Base-by-base conservation (phyloP, 2,797 vertebrate genomes). In the Cryptoblepharus egeriae region DNA sequence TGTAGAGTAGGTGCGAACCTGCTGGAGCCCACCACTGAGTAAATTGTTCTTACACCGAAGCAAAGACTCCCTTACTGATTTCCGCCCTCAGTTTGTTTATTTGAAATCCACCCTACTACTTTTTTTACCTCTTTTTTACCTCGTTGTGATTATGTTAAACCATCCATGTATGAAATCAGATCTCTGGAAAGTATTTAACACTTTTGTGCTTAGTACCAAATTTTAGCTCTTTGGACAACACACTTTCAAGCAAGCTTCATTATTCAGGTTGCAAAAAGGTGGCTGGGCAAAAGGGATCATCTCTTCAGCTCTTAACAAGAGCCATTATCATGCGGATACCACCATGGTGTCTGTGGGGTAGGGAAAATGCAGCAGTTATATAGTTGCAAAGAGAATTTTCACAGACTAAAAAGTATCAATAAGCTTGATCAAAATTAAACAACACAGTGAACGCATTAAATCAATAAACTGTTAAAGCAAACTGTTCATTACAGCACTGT, bases 351-450 rank as follows among this genome's bases (percentile, higher is more conserved):
- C 7, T 22, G 30, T 73, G 20, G 20, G 22, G 22, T 22, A 58
- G 57, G 22, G 22, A 58, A 24, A 58, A 58, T 58, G 57, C 12
- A 22, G 57, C 57, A 24, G 57, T 58, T 5, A 1, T 58, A 79
- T 65, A 30, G 45, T 30, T 45, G 22, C 10, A 28, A 45, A 20
- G n/a, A 75, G 32, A 9, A n/a, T 73, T 87, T 89, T 15, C 55
- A 10, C 69, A 58, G 9, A 8, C 16, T 24, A 52, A 28, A 55
- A 35, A 37, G 24, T 58, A 28, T 82, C 11, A 3, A 28, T 32
- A 49, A 22, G 3, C 22, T 28, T 55, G 2, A 12, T 12, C 60
- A 37, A 49, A 26, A 68, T 55, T n/a, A n/a, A n/a, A n/a, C n/a
- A n/a, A n/a, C n/a, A n/a, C n/a, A n/a, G n/a, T n/a, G n/a, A n/a